Conservation (phyloP, 2,113 vertebrate species). For the Athene noctua region DNA sequence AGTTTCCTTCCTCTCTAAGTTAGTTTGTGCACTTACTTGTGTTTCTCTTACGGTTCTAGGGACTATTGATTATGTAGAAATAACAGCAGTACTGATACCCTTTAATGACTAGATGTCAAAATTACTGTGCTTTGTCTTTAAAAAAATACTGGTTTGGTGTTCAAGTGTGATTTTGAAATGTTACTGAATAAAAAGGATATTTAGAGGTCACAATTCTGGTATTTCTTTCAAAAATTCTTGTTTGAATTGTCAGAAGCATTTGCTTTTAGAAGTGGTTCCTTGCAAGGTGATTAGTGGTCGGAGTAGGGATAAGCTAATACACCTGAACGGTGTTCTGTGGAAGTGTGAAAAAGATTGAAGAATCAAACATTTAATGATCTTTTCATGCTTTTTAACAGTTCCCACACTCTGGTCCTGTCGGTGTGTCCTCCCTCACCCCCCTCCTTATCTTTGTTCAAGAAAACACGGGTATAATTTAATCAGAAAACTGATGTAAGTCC, state of each 20-base stretch:
- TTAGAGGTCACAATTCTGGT: background rate
- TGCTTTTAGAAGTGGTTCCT: background rate
- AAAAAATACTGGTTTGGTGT: background rate
- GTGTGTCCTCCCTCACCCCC: too few species aligned
- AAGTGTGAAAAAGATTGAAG: background rate
- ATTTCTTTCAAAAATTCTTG: background rate
- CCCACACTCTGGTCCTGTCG: too few species aligned
- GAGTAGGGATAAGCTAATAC: background rate
- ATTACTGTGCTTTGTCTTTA: background rate
- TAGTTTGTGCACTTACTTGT: background rate
- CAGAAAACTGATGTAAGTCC: background rate
- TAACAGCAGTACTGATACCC: background rate
- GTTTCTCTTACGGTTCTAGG: background rate
- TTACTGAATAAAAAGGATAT: background rate
- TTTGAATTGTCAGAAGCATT: background rate
- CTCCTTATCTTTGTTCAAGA: background rate
- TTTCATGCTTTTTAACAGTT: background rate
- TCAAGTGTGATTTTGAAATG: background rate
- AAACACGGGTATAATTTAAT: background rate
- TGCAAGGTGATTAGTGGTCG: background rate
- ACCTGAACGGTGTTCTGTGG: background rate
- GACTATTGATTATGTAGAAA: constrained; percentile 8
- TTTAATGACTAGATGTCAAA: background rate
- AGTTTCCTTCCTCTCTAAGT: background rate
- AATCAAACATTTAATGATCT: background rate